Evolutionary conservation across 2,113 vertebrate genomes (phyloP).

Genomic region (Platanista minor): DNA sequence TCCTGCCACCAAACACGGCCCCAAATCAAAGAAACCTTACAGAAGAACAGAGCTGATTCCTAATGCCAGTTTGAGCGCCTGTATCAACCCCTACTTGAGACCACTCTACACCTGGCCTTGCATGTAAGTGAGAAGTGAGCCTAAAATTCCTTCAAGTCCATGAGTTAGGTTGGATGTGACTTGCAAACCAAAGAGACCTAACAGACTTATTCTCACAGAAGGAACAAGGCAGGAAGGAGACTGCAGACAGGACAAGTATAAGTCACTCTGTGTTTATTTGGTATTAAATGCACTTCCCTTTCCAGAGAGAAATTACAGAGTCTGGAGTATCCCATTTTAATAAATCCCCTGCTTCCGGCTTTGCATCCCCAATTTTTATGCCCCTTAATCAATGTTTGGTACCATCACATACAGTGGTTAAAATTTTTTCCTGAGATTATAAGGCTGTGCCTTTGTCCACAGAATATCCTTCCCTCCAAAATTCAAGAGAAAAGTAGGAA

Average conservation of each 20-base stretch:
- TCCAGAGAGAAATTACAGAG: not conserved
- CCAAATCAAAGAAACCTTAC: not conserved
- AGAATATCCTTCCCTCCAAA: not conserved
- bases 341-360: not conserved
- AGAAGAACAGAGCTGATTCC: not conserved
- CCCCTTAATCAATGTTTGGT: not conserved
- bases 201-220: not conserved
- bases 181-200: not conserved
- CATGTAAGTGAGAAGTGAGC: not conserved
- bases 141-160: not conserved
- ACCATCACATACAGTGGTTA: not conserved
- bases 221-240: not conserved
- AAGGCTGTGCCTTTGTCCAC: not conserved
- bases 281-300: not conserved
- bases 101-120: not conserved
- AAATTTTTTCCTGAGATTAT: conserved; percentile 57
- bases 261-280: conserved; percentile 43
- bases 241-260: not conserved
- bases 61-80: not conserved
- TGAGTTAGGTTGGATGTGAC: not conserved
- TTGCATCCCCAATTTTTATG: not conserved
- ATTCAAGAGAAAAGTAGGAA: not conserved
- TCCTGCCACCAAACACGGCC: not conserved
- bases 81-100: not conserved
- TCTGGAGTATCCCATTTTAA: not conserved